Conservation (phyloP, 92 coral and sea anemone species). For the Plumapathes pennacea region DNA sequence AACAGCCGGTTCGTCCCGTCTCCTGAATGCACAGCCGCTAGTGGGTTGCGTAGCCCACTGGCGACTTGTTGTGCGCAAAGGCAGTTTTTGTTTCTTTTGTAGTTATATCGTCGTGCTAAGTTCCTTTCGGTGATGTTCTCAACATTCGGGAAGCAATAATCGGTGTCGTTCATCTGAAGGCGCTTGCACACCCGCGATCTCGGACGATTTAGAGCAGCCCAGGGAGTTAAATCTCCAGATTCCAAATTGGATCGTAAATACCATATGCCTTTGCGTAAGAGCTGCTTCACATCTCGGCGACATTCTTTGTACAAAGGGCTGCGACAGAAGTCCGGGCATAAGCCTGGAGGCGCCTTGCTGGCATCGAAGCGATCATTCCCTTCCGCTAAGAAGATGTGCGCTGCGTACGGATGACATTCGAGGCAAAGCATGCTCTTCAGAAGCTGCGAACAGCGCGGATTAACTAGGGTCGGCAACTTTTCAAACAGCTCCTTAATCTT, state of each 20-base stretch:
- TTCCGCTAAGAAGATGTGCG: conserved; percentile 87
- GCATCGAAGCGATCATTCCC: conserved; percentile 63
- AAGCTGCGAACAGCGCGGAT: conserved; percentile 51
- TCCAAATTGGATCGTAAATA: conserved; percentile 25
- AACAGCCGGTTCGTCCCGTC: conserved; percentile 80
- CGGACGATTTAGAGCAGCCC: not conserved
- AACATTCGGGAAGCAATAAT: conserved; percentile 83
- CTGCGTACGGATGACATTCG: conserved; percentile 88
- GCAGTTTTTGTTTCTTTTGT: conserved; percentile 49
- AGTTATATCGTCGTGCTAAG: conserved; percentile 38
- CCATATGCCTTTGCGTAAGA: conserved; percentile 50
- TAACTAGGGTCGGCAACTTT: conserved; percentile 29
- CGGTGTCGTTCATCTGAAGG: conserved; percentile 40
- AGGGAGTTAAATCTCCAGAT: not conserved
- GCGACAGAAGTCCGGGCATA: conserved; percentile 52
- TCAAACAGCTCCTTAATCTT: conserved; percentile 33
- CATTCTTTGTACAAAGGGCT: conserved; percentile 47
- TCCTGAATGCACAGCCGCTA: conserved; percentile 80
- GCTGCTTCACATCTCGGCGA: conserved; percentile 34
- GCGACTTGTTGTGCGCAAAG: conserved; percentile 77
- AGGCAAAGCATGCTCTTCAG: conserved; percentile 75
- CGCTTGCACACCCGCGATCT: conserved; percentile 56
- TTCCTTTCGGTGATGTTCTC: conserved; percentile 44
- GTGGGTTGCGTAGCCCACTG: conserved; percentile 68
- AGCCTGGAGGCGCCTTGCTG: conserved; percentile 78